Conservation (phyloP, 1,140 invertebrate species). For the Pseudobourletiella spinata region DNA sequence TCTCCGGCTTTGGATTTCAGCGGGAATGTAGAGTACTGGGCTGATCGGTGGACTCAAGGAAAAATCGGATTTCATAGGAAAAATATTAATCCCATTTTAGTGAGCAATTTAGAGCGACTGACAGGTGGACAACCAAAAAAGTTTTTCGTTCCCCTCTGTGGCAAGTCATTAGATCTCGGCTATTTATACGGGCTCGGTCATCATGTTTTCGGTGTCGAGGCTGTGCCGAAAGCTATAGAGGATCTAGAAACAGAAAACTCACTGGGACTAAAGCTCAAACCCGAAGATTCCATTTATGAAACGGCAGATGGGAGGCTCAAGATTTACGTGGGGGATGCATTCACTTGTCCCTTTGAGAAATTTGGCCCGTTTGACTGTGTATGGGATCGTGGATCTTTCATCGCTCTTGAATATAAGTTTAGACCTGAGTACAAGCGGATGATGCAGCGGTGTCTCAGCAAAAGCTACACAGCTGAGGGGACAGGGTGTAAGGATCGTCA, state of each 20-base stretch:
- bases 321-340: conserved; percentile 28
- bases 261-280: conserved; percentile 21
- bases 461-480: too few relatives aligned
- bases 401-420: conserved; percentile 22
- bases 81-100: conserved; percentile 14
- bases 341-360: conserved; percentile 32
- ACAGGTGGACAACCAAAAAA: conserved; percentile 8
- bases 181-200: conserved; percentile 19
- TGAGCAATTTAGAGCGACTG: conserved; percentile 10
- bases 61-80: conserved; percentile 24
- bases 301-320: conserved; percentile 9
- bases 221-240: conserved; percentile 16
- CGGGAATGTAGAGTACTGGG: conserved; percentile 23
- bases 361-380: conserved; percentile 30
- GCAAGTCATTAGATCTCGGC: conserved; percentile 20
- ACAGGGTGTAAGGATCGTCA: too few relatives aligned
- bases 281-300: conserved; percentile 15
- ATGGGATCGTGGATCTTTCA: conserved; percentile 32
- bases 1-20: not conserved
- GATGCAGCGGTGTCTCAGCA: conserved; percentile 8
- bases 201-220: conserved; percentile 28
- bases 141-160: conserved; percentile 31
- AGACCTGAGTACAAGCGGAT: conserved; percentile 9
- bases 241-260: conserved; percentile 14
- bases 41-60: conserved; percentile 16